phyloP scores from a whole-genome alignment of 2,888 invertebrate genomes.

The Drosophila meridiana region DNA sequence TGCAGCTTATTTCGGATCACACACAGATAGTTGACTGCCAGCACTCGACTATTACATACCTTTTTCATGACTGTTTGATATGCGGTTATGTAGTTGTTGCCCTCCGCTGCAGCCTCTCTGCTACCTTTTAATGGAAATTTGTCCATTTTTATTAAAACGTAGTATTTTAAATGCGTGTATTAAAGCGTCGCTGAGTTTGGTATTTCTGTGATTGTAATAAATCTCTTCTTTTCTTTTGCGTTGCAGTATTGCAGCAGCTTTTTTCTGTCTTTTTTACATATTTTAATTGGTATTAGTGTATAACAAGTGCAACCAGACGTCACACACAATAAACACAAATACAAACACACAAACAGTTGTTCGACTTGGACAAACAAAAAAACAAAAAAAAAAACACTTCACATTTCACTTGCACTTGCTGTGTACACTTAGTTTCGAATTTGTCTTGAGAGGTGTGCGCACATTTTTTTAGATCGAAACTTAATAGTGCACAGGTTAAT shows the following conservation, averaged over 20 bases:
- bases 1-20: background rate
- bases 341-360: slow-evolving; percentile 60
- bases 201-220: slow-evolving; percentile 11
- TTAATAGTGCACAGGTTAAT: slow-evolving; percentile 2
- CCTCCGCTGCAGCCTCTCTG: slow-evolving; percentile 85
- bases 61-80: slow-evolving; percentile 88
- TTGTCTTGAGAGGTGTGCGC: background rate
- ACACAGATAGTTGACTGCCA: background rate
- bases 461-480: slow-evolving; percentile 3
- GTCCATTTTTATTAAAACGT: slow-evolving; percentile 86
- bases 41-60: slow-evolving; percentile 84
- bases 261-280: slow-evolving; percentile 36
- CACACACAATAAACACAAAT: slow-evolving; percentile 52
- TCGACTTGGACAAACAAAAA: slow-evolving; percentile 54
- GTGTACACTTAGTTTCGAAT: slow-evolving; percentile 1
- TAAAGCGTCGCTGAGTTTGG: slow-evolving; percentile 12
- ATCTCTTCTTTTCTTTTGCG: slow-evolving; percentile 49
- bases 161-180: slow-evolving; percentile 16
- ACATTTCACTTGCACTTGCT: slow-evolving; percentile 60
- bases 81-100: slow-evolving; percentile 86
- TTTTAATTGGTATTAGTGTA: slow-evolving; percentile 57
- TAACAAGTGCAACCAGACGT: slow-evolving; percentile 66
- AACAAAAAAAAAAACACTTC: slow-evolving; percentile 53
- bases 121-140: slow-evolving; percentile 89
- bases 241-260: slow-evolving; percentile 57